Conservation (phyloP, 2,888 invertebrate species). For the Eutolmus rufibarbis region DNA sequence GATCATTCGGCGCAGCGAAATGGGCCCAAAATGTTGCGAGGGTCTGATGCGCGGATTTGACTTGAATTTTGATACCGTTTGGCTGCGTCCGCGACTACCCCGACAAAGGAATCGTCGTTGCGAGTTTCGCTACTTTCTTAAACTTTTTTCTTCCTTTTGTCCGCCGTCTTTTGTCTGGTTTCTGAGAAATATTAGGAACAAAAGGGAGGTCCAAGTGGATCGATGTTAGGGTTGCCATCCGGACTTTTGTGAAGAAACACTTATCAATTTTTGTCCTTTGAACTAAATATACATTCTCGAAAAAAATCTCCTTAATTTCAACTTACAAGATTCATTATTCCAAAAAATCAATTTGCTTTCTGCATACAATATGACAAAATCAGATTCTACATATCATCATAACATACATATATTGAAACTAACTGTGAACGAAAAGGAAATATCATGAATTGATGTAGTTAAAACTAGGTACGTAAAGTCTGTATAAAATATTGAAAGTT, state of each 20-base stretch:
- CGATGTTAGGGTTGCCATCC: not conserved
- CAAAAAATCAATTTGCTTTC: too few relatives aligned
- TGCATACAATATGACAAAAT: too few relatives aligned
- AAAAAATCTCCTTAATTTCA: too few relatives aligned
- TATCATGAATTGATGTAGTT: too few relatives aligned
- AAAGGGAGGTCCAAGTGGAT: not conserved
- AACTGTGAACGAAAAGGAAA: too few relatives aligned
- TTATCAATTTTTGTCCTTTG: not conserved
- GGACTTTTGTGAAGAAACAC: not conserved
- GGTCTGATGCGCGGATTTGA: not conserved
- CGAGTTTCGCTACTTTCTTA: not conserved
- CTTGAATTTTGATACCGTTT: constrained; percentile 28
- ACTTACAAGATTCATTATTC: too few relatives aligned
- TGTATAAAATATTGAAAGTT: too few relatives aligned
- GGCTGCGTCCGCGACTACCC: not conserved
- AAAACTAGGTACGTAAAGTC: too few relatives aligned
- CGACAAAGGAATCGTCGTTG: not conserved
- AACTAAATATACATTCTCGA: too few relatives aligned
- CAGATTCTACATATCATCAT: too few relatives aligned
- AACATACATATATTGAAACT: too few relatives aligned
- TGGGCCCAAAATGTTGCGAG: not conserved
- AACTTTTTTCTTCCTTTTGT: not conserved
- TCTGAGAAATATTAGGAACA: not conserved
- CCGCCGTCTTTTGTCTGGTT: not conserved
- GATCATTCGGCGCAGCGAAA: not conserved